Conservation (phyloP, 2,113 vertebrate genomes). For the Proteles cristata region DNA sequence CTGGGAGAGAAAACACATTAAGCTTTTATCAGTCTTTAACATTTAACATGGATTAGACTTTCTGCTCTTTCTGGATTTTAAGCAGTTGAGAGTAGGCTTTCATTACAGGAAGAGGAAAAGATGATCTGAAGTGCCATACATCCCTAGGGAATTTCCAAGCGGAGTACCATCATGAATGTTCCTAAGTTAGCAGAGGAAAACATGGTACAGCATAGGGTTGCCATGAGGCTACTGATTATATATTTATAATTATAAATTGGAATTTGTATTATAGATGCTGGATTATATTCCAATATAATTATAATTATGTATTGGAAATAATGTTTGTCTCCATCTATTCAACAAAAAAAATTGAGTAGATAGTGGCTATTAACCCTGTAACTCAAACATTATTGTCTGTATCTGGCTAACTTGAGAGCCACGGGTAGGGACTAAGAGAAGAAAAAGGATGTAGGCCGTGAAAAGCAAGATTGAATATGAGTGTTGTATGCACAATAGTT, state of each 20-base stretch:
- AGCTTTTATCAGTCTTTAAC: slow-evolving; percentile 59
- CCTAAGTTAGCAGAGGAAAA: background rate
- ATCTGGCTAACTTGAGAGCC: background rate
- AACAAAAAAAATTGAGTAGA: background rate
- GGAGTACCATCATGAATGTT: background rate
- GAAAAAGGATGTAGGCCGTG: background rate
- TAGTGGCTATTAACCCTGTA: background rate
- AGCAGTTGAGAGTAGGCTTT: slow-evolving; percentile 6
- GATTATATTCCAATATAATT: background rate
- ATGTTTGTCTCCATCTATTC: background rate
- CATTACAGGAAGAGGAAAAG: background rate
- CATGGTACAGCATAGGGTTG: too few species aligned
- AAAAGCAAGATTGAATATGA: background rate
- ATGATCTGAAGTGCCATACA: background rate
- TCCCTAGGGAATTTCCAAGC: background rate
- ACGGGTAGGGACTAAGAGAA: background rate
- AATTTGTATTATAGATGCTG: background rate
- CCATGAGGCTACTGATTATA: background rate
- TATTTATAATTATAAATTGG: background rate
- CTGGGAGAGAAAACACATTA: slow-evolving; percentile 52
- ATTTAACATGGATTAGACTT: slow-evolving; percentile 51
- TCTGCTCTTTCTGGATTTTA: slow-evolving; percentile 39
- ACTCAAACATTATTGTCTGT: background rate
- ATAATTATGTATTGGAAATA: background rate
- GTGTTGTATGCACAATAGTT: background rate